Conservation (phyloP, 2,797 vertebrate species). For the Myotis daubentonii region DNA sequence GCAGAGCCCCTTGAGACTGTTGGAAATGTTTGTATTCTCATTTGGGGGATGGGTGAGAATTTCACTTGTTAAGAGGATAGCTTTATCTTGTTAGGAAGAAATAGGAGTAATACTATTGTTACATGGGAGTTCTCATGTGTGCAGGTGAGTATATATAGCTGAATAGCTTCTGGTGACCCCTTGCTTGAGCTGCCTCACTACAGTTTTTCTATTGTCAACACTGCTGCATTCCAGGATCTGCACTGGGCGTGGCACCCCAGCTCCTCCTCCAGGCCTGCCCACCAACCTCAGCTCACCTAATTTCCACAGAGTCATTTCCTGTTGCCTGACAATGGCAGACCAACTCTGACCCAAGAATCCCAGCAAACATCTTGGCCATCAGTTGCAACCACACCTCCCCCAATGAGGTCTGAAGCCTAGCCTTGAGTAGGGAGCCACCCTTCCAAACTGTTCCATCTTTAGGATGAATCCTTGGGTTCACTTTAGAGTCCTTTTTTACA, state of each 20-base stretch:
- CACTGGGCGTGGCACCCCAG: neutral
- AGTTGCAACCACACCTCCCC: neutral
- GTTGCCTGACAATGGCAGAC: neutral
- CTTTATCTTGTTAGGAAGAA: constrained; percentile 15
- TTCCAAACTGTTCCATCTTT: neutral
- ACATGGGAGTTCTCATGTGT: neutral
- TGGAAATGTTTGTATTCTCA: neutral
- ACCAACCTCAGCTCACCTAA: neutral
- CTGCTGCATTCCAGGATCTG: neutral
- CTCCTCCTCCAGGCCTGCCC: neutral
- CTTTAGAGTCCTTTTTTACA: neutral
- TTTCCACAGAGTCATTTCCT: neutral
- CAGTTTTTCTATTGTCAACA: neutral
- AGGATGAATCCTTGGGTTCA: neutral
- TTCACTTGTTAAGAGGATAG: neutral
- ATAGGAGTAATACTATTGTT: neutral
- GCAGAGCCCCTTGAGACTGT: neutral
- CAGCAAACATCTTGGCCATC: neutral
- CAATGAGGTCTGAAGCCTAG: neutral
- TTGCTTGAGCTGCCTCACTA: neutral
- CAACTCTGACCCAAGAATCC: neutral
- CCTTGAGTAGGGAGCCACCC: neutral
- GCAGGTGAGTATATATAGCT: neutral
- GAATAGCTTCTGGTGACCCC: neutral
- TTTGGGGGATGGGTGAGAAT: neutral